These are phyloP conservation scores for Camponotus pennsylvanicus DNA, from an alignment of 1,140 invertebrate genomes.

Conservation along the genomic window DNA sequence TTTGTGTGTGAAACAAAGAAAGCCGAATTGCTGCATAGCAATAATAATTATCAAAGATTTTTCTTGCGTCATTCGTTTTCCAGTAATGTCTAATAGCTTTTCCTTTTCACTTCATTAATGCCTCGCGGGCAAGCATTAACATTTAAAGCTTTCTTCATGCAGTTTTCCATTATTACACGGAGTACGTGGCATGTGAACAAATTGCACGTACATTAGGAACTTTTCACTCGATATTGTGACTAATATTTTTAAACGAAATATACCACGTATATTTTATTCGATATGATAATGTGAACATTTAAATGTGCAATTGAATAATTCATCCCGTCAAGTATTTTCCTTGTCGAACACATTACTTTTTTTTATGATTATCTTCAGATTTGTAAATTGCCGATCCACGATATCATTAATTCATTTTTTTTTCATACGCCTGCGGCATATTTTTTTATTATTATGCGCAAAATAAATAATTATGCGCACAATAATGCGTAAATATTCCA, in stretches of 20 bases:
- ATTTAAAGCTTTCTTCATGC: conserved; percentile 39
- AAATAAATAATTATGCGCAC: not conserved
- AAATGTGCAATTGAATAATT: conserved; percentile 15
- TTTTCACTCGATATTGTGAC: conserved; percentile 36
- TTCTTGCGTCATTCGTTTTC: conserved; percentile 42
- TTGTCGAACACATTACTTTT: not conserved
- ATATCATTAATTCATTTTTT: conserved; percentile 5
- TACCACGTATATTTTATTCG: conserved; percentile 8
- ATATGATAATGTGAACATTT: not conserved
- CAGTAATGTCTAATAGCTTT: conserved; percentile 30
- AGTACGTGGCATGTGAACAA: conserved; percentile 1
- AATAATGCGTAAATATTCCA: conserved; percentile 1
- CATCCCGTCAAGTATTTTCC: conserved; percentile 24
- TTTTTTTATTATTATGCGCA: not conserved
- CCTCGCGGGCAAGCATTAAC: conserved; percentile 34
- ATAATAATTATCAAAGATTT: conserved; percentile 41
- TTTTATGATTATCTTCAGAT: conserved; percentile 1
- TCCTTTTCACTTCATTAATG: conserved; percentile 20
- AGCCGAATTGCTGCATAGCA: not conserved
- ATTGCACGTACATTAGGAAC: conserved; percentile 36
- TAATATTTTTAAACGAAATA: conserved; percentile 51
- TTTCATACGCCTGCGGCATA: not conserved
- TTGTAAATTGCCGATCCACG: not conserved
- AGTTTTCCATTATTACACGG: not conserved
- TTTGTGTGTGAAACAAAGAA: conserved; percentile 45